phyloP scores from a whole-genome alignment of 1,140 invertebrate species.

The Oryctes rhinoceros region DNA sequence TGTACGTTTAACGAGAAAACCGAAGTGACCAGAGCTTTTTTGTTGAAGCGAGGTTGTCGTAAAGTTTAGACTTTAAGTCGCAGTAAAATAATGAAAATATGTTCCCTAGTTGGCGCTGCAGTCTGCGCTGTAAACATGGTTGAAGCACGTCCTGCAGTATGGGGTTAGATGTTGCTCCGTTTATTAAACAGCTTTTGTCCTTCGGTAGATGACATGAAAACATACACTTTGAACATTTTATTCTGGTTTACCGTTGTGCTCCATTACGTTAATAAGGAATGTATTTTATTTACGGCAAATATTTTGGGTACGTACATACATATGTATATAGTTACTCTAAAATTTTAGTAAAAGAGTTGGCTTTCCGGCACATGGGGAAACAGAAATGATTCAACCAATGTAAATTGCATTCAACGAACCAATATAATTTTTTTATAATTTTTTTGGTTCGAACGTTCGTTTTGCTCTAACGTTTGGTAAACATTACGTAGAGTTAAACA shows the following conservation, averaged over 20 bases:
- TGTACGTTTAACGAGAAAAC: neutral
- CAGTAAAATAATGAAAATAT: constrained; percentile 11
- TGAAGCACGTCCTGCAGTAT: neutral
- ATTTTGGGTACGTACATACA: too few relatives aligned
- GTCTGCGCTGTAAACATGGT: neutral
- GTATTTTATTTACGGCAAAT: too few relatives aligned
- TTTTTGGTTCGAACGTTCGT: too few relatives aligned
- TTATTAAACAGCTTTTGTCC: neutral
- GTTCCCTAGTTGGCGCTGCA: neutral
- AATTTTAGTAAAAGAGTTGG: too few relatives aligned
- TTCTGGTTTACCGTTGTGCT: neutral
- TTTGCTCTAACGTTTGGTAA: too few relatives aligned
- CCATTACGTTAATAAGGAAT: too few relatives aligned
- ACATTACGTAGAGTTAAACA: too few relatives aligned
- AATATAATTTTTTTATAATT: too few relatives aligned
- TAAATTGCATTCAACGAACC: too few relatives aligned
- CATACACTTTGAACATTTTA: neutral
- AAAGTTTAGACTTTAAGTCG: neutral
- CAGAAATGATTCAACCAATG: too few relatives aligned
- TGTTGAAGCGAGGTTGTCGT: neutral
- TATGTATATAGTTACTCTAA: too few relatives aligned
- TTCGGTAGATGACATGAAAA: neutral
- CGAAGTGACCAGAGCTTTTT: neutral
- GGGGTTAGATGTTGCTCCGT: neutral
- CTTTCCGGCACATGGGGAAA: too few relatives aligned